Conservation (phyloP, 2,797 vertebrate species). For the Distichodus sexfasciatus region DNA sequence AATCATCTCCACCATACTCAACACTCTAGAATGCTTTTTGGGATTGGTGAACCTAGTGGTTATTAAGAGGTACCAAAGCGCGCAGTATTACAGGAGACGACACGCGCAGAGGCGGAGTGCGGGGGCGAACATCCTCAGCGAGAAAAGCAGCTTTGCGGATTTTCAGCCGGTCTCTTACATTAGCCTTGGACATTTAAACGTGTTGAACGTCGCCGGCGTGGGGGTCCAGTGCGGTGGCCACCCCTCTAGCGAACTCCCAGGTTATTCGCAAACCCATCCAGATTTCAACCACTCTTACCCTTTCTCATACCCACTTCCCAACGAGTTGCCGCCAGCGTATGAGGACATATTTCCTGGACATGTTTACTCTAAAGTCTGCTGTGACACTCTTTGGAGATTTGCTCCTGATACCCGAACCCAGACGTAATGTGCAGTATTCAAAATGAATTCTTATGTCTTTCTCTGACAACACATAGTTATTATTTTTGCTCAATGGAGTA, state of each 20-base stretch:
- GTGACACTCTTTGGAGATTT: background rate
- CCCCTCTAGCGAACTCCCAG: conserved; percentile 90
- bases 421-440: background rate
- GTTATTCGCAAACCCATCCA: conserved; percentile 86
- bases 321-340: conserved; percentile 84
- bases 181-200: conserved; percentile 82
- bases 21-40: conserved; percentile 88
- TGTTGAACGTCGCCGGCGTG: conserved; percentile 82
- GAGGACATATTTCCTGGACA: conserved; percentile 85
- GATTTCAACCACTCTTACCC: conserved; percentile 87
- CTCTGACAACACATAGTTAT: conserved; percentile 1
- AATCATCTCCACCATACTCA: conserved; percentile 88
- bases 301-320: conserved; percentile 85
- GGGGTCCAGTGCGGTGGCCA: conserved; percentile 88
- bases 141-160: conserved; percentile 45
- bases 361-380: background rate
- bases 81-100: conserved; percentile 75
- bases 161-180: conserved; percentile 91
- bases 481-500: no score
- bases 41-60: conserved; percentile 87
- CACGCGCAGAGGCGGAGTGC: conserved; percentile 73
- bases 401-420: background rate
- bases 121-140: conserved; percentile 70
- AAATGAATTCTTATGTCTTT: no score
- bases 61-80: conserved; percentile 86